These are phyloP conservation scores for Nasonovia ribisnigri DNA, from an alignment of 2,888 invertebrate species.

Conservation along the genomic window DNA sequence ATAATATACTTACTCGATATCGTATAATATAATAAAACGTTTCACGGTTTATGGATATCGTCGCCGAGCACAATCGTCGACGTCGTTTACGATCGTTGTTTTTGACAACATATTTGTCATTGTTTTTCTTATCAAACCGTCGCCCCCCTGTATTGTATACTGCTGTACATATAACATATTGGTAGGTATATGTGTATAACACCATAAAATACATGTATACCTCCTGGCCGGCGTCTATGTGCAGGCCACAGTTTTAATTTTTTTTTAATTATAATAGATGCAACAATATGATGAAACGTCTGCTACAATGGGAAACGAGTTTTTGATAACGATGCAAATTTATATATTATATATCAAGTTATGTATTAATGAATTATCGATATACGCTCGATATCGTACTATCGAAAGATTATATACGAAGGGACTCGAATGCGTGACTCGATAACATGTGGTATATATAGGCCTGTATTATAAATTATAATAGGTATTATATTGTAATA, in stretches of 20 bases:
- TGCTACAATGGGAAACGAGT: not conserved
- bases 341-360: no score
- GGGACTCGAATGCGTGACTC: not conserved
- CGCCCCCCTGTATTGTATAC: not conserved
- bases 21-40: constrained; percentile 3
- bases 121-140: constrained; percentile 41
- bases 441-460: not conserved
- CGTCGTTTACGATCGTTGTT: constrained; percentile 33
- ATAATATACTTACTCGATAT: constrained; percentile 11
- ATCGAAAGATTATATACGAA: not conserved
- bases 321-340: not conserved
- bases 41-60: constrained; percentile 37
- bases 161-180: not conserved
- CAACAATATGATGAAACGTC: not conserved
- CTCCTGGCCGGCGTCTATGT: not conserved
- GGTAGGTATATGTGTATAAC: not conserved
- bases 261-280: not conserved
- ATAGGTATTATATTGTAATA: no score
- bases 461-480: not conserved
- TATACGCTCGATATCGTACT: not conserved
- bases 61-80: not conserved
- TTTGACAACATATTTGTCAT: constrained; percentile 41
- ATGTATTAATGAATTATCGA: not conserved
- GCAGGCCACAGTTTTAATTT: not conserved
- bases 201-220: not conserved